phyloP scores from a whole-genome alignment of 2,797 vertebrate genomes.

The Hippocampus kuda region DNA sequence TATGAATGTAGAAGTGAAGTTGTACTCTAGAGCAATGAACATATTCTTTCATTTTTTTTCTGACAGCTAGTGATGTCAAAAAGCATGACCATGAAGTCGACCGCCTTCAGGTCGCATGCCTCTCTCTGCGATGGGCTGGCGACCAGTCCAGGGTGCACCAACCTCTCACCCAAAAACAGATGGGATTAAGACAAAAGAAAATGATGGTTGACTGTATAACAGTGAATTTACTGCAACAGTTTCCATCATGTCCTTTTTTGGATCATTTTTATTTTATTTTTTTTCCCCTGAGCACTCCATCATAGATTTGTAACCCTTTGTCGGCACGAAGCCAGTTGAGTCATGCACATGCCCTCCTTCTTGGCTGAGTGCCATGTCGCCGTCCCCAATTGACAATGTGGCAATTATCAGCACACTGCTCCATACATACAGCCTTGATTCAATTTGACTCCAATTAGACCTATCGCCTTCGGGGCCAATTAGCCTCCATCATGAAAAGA shows the following conservation, averaged over 20 bases:
- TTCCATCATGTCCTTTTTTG: neutral
- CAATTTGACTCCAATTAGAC: slow-evolving; percentile 61
- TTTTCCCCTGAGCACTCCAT: neutral
- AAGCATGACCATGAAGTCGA: neutral
- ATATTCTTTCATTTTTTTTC: neutral
- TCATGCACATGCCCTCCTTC: slow-evolving; percentile 3
- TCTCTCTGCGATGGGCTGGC: no score
- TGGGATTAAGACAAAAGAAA: no score
- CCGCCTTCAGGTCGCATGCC: neutral
- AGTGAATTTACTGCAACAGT: no score
- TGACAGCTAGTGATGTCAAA: neutral
- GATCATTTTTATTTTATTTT: neutral
- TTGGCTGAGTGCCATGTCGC: slow-evolving; percentile 39
- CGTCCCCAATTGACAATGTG: slow-evolving; percentile 26
- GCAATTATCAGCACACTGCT: slow-evolving; percentile 33
- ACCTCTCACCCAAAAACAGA: no score
- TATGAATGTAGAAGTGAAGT: no score
- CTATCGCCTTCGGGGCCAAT: slow-evolving; percentile 44
- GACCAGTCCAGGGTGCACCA: no score
- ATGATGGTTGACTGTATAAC: no score
- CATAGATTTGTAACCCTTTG: neutral
- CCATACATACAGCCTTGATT: slow-evolving; percentile 57
- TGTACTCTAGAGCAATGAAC: no score
- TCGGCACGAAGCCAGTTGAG: neutral
- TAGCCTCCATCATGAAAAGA: slow-evolving; percentile 31